These are phyloP conservation scores for Coregonus clupeaformis DNA, from an alignment of 2,113 vertebrate genomes.

Conservation along the genomic window DNA sequence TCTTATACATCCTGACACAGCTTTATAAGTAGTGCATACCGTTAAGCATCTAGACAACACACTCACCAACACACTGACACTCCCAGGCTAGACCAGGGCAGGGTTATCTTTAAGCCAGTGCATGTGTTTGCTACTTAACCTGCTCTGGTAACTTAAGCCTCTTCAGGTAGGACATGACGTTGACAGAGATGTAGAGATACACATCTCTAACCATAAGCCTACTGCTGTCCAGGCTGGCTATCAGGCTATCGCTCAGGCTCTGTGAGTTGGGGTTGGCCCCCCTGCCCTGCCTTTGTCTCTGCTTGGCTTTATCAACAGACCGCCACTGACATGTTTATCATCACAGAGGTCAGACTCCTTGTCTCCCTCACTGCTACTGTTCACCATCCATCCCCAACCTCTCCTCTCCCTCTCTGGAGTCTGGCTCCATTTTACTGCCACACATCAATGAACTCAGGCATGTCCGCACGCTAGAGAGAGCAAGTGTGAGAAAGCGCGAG, in stretches of 20 bases:
- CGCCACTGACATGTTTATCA: slow-evolving; percentile 49
- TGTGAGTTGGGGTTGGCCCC: neutral
- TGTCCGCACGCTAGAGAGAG: neutral
- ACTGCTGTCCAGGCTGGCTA: neutral
- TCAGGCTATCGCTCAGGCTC: slow-evolving; percentile 4
- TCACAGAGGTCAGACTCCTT: slow-evolving; percentile 47
- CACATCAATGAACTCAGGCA: neutral
- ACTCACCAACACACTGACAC: neutral
- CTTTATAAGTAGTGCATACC: neutral
- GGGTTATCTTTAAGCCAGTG: neutral
- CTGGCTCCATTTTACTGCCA: neutral
- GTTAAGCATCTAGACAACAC: neutral
- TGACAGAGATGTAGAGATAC: slow-evolving; percentile 25
- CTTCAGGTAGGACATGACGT: slow-evolving; percentile 15
- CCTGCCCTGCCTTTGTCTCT: slow-evolving; percentile 23
- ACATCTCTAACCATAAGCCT: slow-evolving; percentile 36
- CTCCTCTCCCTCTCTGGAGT: neutral
- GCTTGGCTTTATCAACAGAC: slow-evolving; percentile 40
- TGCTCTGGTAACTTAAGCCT: slow-evolving; percentile 19
- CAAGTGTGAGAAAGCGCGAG: no score
- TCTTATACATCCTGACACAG: neutral
- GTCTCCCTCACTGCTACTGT: slow-evolving; percentile 48
- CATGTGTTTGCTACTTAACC: slow-evolving; percentile 9
- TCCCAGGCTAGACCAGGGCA: neutral
- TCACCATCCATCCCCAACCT: neutral